A percentile compares a stretch with the other conserved stretches of the same genome.
These are phyloP conservation scores for Paragorgia papillata DNA, from an alignment of 92 coral and sea anemone species.

Conservation along the genomic window DNA sequence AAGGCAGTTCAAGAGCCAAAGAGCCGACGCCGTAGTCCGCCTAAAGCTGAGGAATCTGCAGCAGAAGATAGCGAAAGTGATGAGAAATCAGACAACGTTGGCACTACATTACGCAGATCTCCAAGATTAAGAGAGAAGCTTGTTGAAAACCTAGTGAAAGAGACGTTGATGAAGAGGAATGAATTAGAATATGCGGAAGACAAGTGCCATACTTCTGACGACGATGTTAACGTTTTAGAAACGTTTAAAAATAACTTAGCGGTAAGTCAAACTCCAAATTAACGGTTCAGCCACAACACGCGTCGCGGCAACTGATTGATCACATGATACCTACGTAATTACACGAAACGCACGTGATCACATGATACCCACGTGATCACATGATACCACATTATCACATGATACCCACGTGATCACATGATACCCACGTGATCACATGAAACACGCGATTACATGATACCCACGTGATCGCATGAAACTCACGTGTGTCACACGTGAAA, in stretches of 20 bases:
- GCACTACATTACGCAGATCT: not conserved
- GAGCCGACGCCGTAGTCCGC: not conserved
- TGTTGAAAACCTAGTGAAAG: not conserved
- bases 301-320: too few species aligned
- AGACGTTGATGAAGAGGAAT: not conserved
- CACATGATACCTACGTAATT: too few species aligned
- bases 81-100: not conserved
- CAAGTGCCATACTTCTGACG: not conserved
- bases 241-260: not conserved
- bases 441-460: too few species aligned
- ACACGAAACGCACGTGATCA: too few species aligned
- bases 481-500: too few species aligned
- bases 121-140: not conserved
- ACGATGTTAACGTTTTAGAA: not conserved
- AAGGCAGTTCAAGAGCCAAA: not conserved
- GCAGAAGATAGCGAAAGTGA: not conserved
- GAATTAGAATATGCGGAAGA: not conserved
- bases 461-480: too few species aligned
- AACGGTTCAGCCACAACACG: too few species aligned
- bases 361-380: too few species aligned
- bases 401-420: too few species aligned
- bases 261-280: not conserved
- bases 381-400: too few species aligned
- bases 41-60: not conserved
- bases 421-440: too few species aligned